Percentiles rank a stretch among this genome's conserved stretches.
phyloP scores from a whole-genome alignment of 1,140 invertebrate genomes.

The Carposina sasakii region DNA sequence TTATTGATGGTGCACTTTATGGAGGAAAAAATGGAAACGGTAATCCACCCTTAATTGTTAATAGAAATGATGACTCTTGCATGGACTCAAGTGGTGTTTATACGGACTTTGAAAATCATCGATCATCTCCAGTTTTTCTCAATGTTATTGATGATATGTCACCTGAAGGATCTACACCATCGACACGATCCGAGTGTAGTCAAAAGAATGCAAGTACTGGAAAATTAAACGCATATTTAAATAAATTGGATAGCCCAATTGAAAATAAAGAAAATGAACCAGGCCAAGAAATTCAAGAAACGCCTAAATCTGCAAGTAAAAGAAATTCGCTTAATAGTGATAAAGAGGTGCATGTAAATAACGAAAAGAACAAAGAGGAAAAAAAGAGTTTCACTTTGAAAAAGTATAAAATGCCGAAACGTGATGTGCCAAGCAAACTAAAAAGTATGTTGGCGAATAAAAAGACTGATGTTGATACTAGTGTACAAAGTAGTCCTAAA shows the following conservation, averaged over 20 bases:
- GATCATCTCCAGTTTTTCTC: conserved; percentile 65
- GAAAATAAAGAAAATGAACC: conserved; percentile 34
- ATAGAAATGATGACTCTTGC: conserved; percentile 74
- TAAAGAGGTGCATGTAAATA: conserved; percentile 42
- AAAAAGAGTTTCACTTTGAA: conserved; percentile 74
- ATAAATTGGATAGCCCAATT: conserved; percentile 39
- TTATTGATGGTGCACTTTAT: conserved; percentile 89
- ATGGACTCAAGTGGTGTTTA: conserved; percentile 92
- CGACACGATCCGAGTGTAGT: conserved; percentile 66
- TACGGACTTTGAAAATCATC: conserved; percentile 84
- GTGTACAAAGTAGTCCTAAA: conserved; percentile 62
- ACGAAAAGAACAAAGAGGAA: conserved; percentile 71
- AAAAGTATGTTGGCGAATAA: conserved; percentile 78
- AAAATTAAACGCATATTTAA: conserved; percentile 44
- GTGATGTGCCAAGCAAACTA: conserved; percentile 82
- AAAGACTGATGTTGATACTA: conserved; percentile 65
- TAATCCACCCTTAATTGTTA: conserved; percentile 67
- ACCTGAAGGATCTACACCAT: conserved; percentile 72
- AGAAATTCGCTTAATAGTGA: conserved; percentile 62
- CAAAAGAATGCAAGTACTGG: conserved; percentile 48
- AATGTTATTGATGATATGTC: conserved; percentile 74
- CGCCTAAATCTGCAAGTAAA: conserved; percentile 57
- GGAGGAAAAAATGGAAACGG: conserved; percentile 75
- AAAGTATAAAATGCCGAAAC: conserved; percentile 84
- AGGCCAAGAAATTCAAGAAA: conserved; percentile 37